Evolutionary conservation across 2,113 vertebrate species (phyloP).

Genomic region (Egretta garzetta): DNA sequence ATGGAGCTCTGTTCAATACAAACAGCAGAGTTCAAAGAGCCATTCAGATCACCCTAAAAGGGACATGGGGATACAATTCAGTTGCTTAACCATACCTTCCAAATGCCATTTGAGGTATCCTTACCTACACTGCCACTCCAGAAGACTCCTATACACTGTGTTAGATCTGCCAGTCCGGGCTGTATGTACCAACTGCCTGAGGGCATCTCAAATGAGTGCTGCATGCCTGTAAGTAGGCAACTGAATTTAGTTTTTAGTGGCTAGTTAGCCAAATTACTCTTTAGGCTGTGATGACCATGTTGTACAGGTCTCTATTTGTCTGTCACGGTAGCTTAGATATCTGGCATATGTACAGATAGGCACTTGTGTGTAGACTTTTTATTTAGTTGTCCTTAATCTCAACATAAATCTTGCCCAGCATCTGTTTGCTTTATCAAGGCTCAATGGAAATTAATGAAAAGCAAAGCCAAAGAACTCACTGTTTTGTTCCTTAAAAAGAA

Average conservation of each 20-base stretch:
- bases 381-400: constrained; percentile 8
- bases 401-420: constrained; percentile 10
- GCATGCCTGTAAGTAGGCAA: neutral
- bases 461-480: neutral
- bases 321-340: neutral
- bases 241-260: neutral
- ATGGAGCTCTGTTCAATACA: neutral
- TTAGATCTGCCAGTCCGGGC: neutral
- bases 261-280: neutral
- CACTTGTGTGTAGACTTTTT: neutral
- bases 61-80: neutral
- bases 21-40: neutral
- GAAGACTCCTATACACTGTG: neutral
- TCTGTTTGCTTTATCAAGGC: constrained; percentile 22
- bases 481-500: constrained; percentile 46
- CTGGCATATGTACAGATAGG: neutral
- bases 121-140: neutral
- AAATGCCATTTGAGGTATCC: neutral
- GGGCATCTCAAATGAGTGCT: neutral
- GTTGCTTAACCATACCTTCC: neutral
- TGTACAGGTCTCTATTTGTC: neutral
- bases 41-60: neutral
- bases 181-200: neutral
- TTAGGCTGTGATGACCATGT: neutral
- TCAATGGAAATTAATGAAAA: constrained; percentile 41